Evolutionary conservation across 2,888 invertebrate species (phyloP), one percentile per base, ranked within the genome.

Genomic region (Drepana falcataria): DNA sequence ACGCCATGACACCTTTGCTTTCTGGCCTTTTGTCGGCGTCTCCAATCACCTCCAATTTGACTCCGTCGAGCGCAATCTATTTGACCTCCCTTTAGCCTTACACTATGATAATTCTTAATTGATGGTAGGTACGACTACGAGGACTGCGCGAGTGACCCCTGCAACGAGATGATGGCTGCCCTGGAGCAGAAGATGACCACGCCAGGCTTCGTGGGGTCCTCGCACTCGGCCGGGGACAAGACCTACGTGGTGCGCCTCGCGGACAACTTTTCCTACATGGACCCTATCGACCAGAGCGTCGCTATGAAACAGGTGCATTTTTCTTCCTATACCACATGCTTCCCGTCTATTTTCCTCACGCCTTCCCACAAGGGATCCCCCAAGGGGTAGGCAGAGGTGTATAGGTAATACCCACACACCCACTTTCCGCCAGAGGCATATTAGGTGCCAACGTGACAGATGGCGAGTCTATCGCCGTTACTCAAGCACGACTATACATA

Each of bases 191-290:
- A 91, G 60, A 93, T 98, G 48, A 92, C 93, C 0, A 92, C 92
- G 35, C 77, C 93, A 0, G 92, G 89, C 7, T 94, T 95, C 75
- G 79, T 93, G 40, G 95, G 95, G 0, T 94, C 93, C 49, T 73
- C 83, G 47, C 93, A 92, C 73, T 71, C 87, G 2, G 82, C 84
- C 48, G 92, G 87, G 0, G 93, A 85, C 47, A 96, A 96, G 86
- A 92, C 92, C 0, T 99, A 96, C 79, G 93, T 93, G 48, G 95
- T 99, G 1, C 94, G 94, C 61, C 78, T 93, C 53, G 96, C 95
- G 0, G 99, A 99, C 78, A 98, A 99, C 92, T 99, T 99, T 90
- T 95, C 96, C 7, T 99, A 99, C 77, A 95, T 94, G 55, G 99
- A 99, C 91, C 98, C 99, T 0, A 96, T 99, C 52, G 99, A 99